These are phyloP conservation scores for Alloplasta piceator DNA, from an alignment of 2,888 invertebrate species.

Conservation along the genomic window DNA sequence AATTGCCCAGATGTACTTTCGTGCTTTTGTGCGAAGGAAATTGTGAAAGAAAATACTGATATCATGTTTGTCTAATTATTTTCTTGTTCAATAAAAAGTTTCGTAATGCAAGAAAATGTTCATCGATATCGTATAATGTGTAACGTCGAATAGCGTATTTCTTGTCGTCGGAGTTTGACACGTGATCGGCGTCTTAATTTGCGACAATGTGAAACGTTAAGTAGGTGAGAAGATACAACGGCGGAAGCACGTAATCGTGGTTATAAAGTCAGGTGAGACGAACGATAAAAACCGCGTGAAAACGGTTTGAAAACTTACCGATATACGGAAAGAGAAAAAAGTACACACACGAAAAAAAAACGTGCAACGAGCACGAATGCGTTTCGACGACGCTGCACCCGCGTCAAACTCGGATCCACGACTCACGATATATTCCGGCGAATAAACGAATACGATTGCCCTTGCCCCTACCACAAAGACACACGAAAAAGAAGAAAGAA, in stretches of 20 bases:
- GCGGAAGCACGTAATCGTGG: constrained; percentile 59
- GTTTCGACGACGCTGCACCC: constrained; percentile 53
- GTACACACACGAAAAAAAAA: not conserved
- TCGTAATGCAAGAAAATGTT: constrained; percentile 25
- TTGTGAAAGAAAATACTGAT: too few relatives aligned
- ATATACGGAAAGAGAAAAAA: not conserved
- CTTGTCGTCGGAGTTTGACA: constrained; percentile 53
- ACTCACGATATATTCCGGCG: constrained; percentile 57
- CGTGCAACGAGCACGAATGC: constrained; percentile 20
- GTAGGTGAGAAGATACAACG: constrained; percentile 61
- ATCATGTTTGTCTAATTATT: not conserved
- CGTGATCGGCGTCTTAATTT: constrained; percentile 62
- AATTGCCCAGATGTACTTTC: too few relatives aligned
- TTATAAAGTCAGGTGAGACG: constrained; percentile 26
- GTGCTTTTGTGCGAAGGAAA: too few relatives aligned
- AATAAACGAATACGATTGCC: constrained; percentile 62
- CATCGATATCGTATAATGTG: constrained; percentile 23
- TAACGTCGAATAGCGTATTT: constrained; percentile 16
- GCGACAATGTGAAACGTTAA: constrained; percentile 53
- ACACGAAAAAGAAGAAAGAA: too few relatives aligned
- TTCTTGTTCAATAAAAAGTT: not conserved
- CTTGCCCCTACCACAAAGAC: constrained; percentile 32
- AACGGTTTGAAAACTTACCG: constrained; percentile 24
- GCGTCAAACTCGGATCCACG: constrained; percentile 56
- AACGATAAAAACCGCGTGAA: constrained; percentile 16